Evolutionary conservation across 2,797 vertebrate genomes (phyloP).

Genomic region (Heliangelus exortis): DNA sequence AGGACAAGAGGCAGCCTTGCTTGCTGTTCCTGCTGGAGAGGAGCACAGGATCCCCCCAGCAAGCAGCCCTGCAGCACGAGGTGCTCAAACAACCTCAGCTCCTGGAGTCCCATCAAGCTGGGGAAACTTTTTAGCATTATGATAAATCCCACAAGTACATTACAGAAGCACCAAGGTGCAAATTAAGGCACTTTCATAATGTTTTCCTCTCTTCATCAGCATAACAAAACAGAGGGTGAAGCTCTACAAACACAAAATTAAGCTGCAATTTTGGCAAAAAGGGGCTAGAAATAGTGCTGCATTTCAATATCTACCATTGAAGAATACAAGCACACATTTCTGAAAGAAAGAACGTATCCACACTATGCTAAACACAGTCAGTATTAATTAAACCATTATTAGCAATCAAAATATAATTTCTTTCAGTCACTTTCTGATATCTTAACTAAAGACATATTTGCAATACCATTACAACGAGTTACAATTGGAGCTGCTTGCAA

Average conservation of each 20-base stretch:
- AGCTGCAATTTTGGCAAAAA: neutral
- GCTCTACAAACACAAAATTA: conserved; percentile 44
- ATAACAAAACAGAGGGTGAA: conserved; percentile 13
- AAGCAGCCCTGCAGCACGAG: neutral
- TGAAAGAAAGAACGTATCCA: conserved; percentile 52
- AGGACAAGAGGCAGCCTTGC: neutral
- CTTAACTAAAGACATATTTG: conserved; percentile 86
- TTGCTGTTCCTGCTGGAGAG: neutral
- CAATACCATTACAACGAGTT: conserved; percentile 80
- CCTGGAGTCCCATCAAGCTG: neutral
- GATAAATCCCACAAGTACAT: neutral
- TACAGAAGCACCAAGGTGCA: neutral
- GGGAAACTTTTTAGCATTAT: neutral
- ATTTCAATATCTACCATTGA: neutral
- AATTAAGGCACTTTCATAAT: neutral
- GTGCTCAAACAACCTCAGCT: neutral
- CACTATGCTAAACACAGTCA: conserved; percentile 67
- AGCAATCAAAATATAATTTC: conserved; percentile 85
- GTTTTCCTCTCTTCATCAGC: neutral
- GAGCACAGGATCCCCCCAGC: neutral
- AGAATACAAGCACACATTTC: neutral
- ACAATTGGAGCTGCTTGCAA: conserved; percentile 82
- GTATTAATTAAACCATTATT: conserved; percentile 82
- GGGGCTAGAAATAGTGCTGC: neutral
- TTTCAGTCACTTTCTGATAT: conserved; percentile 89